A percentile compares a stretch with the other conserved stretches of the same genome.
These are phyloP conservation scores for Pseudorectes ferrugineus DNA, from an alignment of 2,113 vertebrate genomes.

Conservation along the genomic window DNA sequence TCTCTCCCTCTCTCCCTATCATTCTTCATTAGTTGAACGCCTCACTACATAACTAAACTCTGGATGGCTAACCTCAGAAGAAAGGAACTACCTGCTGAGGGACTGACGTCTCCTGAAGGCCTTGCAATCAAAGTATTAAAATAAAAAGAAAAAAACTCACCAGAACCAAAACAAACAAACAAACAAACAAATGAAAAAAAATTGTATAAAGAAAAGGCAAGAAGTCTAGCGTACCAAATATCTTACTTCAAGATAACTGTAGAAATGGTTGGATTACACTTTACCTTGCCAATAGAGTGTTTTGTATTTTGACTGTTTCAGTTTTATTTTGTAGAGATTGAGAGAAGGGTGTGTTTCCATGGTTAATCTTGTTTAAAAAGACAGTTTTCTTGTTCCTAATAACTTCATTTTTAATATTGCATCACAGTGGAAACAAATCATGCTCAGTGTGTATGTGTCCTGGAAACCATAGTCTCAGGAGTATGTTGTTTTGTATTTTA, in stretches of 20 bases:
- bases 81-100: background rate
- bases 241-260: background rate
- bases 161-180: background rate
- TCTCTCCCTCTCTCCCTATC: background rate
- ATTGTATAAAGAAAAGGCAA: background rate
- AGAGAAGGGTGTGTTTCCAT: background rate
- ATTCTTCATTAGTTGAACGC: background rate
- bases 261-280: background rate
- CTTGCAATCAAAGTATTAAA: background rate
- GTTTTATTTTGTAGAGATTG: background rate
- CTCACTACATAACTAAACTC: background rate
- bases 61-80: background rate
- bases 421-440: background rate
- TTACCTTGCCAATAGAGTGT: background rate
- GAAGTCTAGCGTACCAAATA: background rate
- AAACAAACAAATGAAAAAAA: background rate
- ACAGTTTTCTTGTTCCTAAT: background rate
- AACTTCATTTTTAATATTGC: background rate
- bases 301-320: background rate
- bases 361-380: background rate
- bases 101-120: background rate
- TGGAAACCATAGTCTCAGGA: background rate
- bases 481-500: background rate
- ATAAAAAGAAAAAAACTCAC: too few species aligned
- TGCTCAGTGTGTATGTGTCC: too few species aligned